A percentile compares a stretch with the other conserved stretches of the same genome.
phyloP scores from a whole-genome alignment of 2,113 vertebrate species.

The Jaculus jaculus region DNA sequence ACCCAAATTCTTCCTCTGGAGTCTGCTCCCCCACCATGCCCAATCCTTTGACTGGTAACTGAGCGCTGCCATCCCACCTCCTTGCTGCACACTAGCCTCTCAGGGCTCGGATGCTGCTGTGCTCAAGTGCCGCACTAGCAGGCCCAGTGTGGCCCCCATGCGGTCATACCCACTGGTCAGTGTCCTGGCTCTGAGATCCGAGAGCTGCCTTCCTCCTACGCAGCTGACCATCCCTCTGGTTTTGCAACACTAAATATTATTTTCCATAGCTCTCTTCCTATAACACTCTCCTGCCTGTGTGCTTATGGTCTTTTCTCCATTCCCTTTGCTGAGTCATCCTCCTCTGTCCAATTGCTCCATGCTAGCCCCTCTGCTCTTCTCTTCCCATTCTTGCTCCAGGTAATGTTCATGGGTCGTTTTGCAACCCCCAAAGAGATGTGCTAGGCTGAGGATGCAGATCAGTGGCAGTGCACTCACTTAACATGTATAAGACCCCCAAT shows the following conservation, averaged over 20 bases:
- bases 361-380: neutral
- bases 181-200: neutral
- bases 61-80: fast-evolving
- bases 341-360: neutral
- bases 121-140: fast-evolving
- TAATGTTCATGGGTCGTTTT: neutral
- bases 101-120: neutral
- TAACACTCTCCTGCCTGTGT: neutral
- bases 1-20: neutral
- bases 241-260: neutral
- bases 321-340: neutral
- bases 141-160: neutral
- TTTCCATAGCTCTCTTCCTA: fast-evolving
- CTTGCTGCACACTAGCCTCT: neutral
- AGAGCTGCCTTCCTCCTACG: fast-evolving
- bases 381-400: neutral
- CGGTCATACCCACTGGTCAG: fast-evolving
- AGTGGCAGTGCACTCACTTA: neutral
- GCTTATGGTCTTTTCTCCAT: neutral
- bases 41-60: neutral
- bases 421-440: neutral
- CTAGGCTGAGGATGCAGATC: neutral
- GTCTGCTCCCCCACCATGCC: neutral
- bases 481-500: neutral
- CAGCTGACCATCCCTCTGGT: fast-evolving